Evolutionary conservation across 1,140 invertebrate species (phyloP).

Genomic region (Danaus melanippus): DNA sequence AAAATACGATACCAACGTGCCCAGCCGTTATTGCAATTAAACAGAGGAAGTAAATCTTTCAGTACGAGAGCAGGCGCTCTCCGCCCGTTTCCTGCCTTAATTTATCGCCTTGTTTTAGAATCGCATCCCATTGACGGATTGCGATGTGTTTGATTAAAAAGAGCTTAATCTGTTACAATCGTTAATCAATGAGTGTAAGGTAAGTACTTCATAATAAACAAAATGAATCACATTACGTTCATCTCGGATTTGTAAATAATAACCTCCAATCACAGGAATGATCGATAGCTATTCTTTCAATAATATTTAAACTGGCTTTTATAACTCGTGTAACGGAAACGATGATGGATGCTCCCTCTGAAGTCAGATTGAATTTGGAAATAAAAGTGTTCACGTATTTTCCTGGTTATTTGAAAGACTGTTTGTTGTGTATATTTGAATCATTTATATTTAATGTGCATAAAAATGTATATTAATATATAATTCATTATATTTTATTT

Average conservation of each 20-base stretch:
- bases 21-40: constrained; percentile 72
- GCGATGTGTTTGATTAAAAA: constrained; percentile 70
- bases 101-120: constrained; percentile 70
- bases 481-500: too few species aligned
- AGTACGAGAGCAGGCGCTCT: constrained; percentile 65
- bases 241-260: too few species aligned
- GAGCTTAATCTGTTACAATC: constrained; percentile 42
- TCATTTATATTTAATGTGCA: too few species aligned
- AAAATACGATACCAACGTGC: constrained; percentile 72
- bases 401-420: too few species aligned
- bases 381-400: too few species aligned
- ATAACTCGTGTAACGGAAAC: constrained; percentile 39
- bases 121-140: constrained; percentile 66
- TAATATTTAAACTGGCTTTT: too few species aligned
- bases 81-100: constrained; percentile 63
- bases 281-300: too few species aligned
- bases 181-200: constrained; percentile 19
- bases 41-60: constrained; percentile 72
- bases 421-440: too few species aligned
- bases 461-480: too few species aligned
- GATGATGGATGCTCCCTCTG: too few species aligned
- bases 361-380: too few species aligned
- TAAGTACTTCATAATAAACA: constrained; percentile 1
- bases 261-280: too few species aligned
- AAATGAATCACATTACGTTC: background rate